Evolutionary conservation across 2,888 invertebrate genomes (phyloP).

Genomic region (Teinopalpus imperialis): DNA sequence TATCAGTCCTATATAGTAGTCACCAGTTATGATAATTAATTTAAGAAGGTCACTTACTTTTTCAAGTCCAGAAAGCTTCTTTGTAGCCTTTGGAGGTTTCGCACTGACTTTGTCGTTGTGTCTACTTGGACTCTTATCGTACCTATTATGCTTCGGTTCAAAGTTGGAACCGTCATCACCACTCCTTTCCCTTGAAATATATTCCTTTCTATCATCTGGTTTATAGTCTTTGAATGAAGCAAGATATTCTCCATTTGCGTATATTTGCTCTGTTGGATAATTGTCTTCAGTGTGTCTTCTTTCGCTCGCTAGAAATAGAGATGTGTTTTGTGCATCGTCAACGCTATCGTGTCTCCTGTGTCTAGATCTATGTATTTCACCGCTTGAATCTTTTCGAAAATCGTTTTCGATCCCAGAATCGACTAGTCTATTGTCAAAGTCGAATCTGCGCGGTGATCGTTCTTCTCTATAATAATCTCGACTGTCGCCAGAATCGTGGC

Average conservation of each 20-base stretch:
- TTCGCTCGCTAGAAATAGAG: constrained; percentile 87
- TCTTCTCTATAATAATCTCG: constrained; percentile 69
- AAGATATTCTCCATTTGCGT: constrained; percentile 69
- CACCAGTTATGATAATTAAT: too few species aligned
- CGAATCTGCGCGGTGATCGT: constrained; percentile 67
- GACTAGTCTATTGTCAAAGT: constrained; percentile 84
- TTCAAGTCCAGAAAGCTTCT: constrained; percentile 87
- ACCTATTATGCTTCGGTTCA: constrained; percentile 84
- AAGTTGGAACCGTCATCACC: constrained; percentile 86
- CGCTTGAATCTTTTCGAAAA: constrained; percentile 87
- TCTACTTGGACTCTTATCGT: constrained; percentile 73
- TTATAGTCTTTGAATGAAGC: constrained; percentile 57
- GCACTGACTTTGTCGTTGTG: constrained; percentile 77
- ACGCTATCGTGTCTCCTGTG: constrained; percentile 81
- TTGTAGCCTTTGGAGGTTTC: constrained; percentile 83
- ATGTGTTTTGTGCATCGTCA: constrained; percentile 86
- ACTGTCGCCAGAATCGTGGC: constrained; percentile 77
- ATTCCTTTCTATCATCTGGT: constrained; percentile 65
- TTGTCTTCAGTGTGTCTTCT: constrained; percentile 87
- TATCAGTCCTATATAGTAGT: constrained; percentile 1
- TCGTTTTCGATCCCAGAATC: constrained; percentile 93
- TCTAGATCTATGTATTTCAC: constrained; percentile 67
- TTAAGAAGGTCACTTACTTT: too few species aligned
- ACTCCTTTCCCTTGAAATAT: constrained; percentile 72
- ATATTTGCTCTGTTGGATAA: constrained; percentile 71